A percentile compares a stretch with the other conserved stretches of the same genome.
phyloP scores from a whole-genome alignment of 2,888 invertebrate genomes.

The Eupithecia dodoneata region DNA sequence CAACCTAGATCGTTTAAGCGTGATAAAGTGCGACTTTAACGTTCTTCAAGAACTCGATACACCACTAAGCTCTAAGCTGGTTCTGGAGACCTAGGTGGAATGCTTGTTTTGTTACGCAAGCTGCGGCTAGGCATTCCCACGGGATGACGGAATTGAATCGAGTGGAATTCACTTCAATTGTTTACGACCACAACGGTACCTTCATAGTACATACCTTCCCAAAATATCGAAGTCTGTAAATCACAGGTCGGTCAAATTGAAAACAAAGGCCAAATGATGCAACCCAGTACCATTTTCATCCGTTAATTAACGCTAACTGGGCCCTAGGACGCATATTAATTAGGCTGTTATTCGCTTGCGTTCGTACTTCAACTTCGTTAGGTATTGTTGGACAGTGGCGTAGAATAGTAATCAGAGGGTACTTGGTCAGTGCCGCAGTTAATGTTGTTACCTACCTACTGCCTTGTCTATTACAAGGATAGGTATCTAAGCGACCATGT shows the following conservation, averaged over 20 bases:
- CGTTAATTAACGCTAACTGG: constrained; percentile 43
- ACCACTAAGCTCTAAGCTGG: neutral
- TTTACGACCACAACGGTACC: constrained; percentile 3
- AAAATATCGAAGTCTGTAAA: constrained; percentile 7
- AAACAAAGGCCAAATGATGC: constrained; percentile 43
- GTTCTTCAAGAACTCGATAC: neutral
- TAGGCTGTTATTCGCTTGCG: constrained; percentile 40
- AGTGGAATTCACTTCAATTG: neutral
- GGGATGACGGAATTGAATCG: constrained; percentile 2
- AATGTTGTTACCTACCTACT: constrained; percentile 22
- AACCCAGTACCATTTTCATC: constrained; percentile 42
- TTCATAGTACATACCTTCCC: neutral
- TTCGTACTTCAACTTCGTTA: constrained; percentile 42
- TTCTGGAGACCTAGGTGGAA: neutral
- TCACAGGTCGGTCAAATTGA: constrained; percentile 29
- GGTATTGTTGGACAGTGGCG: constrained; percentile 31
- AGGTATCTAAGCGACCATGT: neutral
- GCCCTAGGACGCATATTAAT: constrained; percentile 45
- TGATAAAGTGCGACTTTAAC: neutral
- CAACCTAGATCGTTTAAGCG: neutral
- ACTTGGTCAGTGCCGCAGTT: constrained; percentile 26
- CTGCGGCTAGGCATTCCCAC: neutral
- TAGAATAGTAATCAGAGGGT: constrained; percentile 30
- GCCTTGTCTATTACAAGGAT: neutral
- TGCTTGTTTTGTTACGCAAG: neutral